Percentiles rank a stretch among this genome's conserved stretches.
These are phyloP conservation scores for Hybognathus amarus DNA, from an alignment of 2,797 vertebrate species.

Conservation along the genomic window DNA sequence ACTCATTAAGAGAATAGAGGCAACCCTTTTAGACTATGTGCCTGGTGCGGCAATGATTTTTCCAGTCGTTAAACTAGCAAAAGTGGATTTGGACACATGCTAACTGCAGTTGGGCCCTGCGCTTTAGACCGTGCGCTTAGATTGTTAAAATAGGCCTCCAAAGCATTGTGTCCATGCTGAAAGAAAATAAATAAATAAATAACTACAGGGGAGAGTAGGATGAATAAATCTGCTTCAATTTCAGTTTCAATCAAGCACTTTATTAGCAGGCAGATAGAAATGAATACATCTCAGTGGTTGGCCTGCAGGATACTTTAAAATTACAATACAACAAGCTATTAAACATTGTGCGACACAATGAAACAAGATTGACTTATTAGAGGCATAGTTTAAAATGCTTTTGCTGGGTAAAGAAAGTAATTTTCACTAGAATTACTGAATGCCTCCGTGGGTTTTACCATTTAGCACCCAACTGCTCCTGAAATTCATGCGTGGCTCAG, in stretches of 20 bases:
- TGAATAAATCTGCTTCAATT: slow-evolving; percentile 32
- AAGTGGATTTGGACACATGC: too few species aligned
- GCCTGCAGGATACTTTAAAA: slow-evolving; percentile 10
- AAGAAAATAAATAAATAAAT: slow-evolving; percentile 11
- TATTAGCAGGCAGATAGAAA: slow-evolving; percentile 32
- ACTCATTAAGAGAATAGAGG: too few species aligned
- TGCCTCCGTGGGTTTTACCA: slow-evolving; percentile 6
- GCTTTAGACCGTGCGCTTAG: too few species aligned
- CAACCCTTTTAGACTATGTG: too few species aligned
- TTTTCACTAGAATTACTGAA: slow-evolving; percentile 12
- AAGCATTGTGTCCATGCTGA: background rate
- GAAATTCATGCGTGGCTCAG: slow-evolving; percentile 11
- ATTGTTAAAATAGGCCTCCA: background rate
- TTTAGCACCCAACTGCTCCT: slow-evolving; percentile 19
- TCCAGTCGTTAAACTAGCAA: too few species aligned
- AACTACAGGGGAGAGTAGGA: slow-evolving; percentile 1
- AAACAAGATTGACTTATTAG: background rate
- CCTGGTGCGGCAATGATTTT: too few species aligned
- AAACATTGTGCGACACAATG: slow-evolving; percentile 4
- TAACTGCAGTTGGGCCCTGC: too few species aligned
- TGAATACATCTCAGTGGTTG: slow-evolving; percentile 7
- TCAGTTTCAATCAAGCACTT: slow-evolving; percentile 22
- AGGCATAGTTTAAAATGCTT: background rate
- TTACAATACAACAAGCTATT: background rate
- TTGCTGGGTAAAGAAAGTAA: background rate